A percentile compares a stretch with the other conserved stretches of the same genome.
Evolutionary conservation across 2,888 invertebrate species (phyloP).

Genomic region (Epistrophe eligans): DNA sequence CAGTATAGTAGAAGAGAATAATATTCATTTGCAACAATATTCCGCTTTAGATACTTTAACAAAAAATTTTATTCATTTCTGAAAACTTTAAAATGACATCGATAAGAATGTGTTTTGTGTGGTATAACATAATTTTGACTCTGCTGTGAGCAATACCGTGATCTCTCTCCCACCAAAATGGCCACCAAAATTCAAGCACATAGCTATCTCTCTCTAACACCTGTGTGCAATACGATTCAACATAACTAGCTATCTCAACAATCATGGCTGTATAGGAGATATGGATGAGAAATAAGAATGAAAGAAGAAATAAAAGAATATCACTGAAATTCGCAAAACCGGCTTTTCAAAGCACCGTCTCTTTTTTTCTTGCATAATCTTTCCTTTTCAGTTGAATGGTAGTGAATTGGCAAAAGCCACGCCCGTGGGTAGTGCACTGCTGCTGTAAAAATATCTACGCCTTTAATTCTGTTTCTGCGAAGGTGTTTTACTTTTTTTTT

Average conservation of each 20-base stretch:
- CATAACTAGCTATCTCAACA: constrained; percentile 39
- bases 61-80: constrained; percentile 45
- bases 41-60: constrained; percentile 68
- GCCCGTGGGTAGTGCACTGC: constrained; percentile 55
- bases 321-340: constrained; percentile 58
- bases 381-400: constrained; percentile 12
- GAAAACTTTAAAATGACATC: constrained; percentile 61
- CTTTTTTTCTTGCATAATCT: neutral
- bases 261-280: constrained; percentile 65
- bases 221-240: fast-evolving
- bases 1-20: neutral
- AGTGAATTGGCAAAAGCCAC: constrained; percentile 42
- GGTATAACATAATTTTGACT: constrained; percentile 29
- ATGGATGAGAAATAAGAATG: constrained; percentile 2
- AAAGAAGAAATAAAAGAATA: constrained; percentile 32
- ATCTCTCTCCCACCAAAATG: constrained; percentile 70
- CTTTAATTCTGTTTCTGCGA: constrained; percentile 46
- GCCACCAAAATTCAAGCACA: constrained; percentile 28
- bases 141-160: neutral
- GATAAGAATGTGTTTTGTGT: constrained; percentile 23
- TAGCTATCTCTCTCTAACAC: neutral
- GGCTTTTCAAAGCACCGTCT: constrained; percentile 45
- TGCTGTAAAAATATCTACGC: constrained; percentile 41
- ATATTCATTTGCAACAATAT: constrained; percentile 46
- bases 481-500: constrained; percentile 20